Evolutionary conservation across 2,888 invertebrate species (phyloP).

Genomic region (Stenichneumon culpator): DNA sequence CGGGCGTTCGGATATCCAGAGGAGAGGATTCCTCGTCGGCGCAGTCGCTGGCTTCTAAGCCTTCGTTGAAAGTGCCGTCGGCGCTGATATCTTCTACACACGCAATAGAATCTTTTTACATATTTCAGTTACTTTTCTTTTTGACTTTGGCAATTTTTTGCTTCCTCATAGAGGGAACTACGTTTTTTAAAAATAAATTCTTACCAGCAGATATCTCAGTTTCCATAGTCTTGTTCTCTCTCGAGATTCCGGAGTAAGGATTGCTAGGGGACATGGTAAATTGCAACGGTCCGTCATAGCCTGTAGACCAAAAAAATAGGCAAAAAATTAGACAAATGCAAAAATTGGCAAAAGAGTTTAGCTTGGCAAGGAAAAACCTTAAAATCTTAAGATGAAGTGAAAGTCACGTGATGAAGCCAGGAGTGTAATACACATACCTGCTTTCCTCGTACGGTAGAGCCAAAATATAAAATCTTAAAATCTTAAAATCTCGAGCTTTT

Average conservation of each 20-base stretch:
- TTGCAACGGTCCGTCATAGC: constrained; percentile 95
- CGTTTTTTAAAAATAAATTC: not conserved
- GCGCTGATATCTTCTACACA: constrained; percentile 76
- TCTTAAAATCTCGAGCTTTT: too few relatives aligned
- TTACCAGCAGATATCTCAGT: constrained; percentile 79
- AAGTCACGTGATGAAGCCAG: too few relatives aligned
- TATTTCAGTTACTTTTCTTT: constrained; percentile 77
- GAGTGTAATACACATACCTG: too few relatives aligned
- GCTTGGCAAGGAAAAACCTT: too few relatives aligned
- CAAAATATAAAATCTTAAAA: too few relatives aligned
- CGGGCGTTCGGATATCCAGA: constrained; percentile 82
- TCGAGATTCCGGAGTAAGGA: constrained; percentile 87
- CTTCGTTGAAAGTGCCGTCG: constrained; percentile 80
- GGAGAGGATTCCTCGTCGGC: constrained; percentile 86
- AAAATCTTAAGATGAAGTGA: too few relatives aligned
- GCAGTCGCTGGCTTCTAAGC: constrained; percentile 77
- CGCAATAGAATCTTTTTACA: constrained; percentile 80
- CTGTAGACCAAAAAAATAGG: constrained; percentile 85
- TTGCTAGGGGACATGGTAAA: constrained; percentile 93
- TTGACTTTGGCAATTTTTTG: constrained; percentile 22
- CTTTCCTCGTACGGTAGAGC: too few relatives aligned
- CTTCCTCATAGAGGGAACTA: not conserved
- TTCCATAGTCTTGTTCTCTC: constrained; percentile 80
- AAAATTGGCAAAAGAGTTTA: not conserved
- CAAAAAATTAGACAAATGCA: constrained; percentile 76